Evolutionary conservation across 1,140 invertebrate genomes (phyloP), one percentile per base, ranked within the genome.

Genomic region (Ylistrum balloti): DNA sequence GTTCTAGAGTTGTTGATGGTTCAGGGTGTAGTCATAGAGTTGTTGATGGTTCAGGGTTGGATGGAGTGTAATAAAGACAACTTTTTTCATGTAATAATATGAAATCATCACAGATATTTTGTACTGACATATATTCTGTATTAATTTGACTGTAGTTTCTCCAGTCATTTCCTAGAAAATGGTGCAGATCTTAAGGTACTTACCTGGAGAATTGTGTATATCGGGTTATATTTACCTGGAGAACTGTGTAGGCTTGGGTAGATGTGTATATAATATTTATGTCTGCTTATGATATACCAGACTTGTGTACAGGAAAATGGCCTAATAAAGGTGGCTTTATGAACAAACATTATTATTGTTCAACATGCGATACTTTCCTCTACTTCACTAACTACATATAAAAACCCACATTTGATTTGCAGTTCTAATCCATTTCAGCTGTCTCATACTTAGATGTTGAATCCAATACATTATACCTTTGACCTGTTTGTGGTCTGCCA

Each of bases 321-420:
- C 22, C 56, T 5, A 74, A 28, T 28, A 74, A 74, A n/a, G 17
- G 1, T 5, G 2, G 9, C 45, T 48, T n/a, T 74, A 74, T 74
- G n/a, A 17, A 74, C 56, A 28, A n/a, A 28, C 15, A 74, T 74
- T 74, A 74, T 28, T 28, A 11, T 74, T 28, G 22, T 74, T 74
- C 17, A 74, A 28, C 56, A 74, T 74, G 56, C 56, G n/a, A 74
- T 74, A 74, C 17, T 74, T 74, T 74, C 56, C 56, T 74, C n/a
- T 74, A 74, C 56, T 74, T 17, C 56, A 74, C 56, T n/a, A 28
- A 74, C 56, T 28, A 74, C n/a, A 74, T 74, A 74, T 74, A 74
- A 74, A 74, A 74, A 74, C 56, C 28, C 28, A 7, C n/a, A 74
- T 74, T 74, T 74, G 56, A 74, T 74, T 74, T 28, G 22, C 22